Conservation (phyloP, 2,797 vertebrate species). For the Limnodromus scolopaceus region DNA sequence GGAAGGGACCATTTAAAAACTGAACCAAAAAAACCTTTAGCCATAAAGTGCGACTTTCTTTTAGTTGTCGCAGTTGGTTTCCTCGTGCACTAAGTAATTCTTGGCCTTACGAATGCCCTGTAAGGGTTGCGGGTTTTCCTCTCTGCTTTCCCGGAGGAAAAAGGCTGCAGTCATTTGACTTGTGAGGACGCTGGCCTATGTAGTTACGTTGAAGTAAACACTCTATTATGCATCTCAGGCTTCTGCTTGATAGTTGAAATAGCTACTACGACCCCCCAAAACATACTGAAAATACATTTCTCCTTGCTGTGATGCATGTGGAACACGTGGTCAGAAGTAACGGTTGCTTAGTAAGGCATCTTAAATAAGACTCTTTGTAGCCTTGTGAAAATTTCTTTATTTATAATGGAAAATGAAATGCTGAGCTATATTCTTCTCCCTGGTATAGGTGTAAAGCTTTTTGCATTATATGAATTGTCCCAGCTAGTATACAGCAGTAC, state of each 20-base stretch:
- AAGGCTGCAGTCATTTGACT: not conserved
- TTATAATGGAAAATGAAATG: not conserved
- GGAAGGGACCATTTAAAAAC: not conserved
- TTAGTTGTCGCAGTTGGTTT: not conserved
- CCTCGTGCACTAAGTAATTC: not conserved
- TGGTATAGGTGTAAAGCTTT: not conserved
- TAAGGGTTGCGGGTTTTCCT: not conserved
- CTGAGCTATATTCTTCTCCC: not conserved
- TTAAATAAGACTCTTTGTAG: not conserved
- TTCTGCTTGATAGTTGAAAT: not conserved
- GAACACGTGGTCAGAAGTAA: not conserved
- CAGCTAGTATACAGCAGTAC: not conserved
- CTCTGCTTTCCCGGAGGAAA: not conserved
- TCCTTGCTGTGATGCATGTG: not conserved
- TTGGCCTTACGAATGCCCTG: not conserved
- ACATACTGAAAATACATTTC: not conserved
- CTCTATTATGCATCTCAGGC: not conserved
- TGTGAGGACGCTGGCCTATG: not conserved
- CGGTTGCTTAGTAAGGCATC: not conserved
- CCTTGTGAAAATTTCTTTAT: not conserved
- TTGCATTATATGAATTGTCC: not conserved
- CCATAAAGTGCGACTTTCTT: not conserved
- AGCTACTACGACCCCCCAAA: not conserved
- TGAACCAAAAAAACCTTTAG: not conserved
- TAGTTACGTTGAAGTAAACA: not conserved